Percentiles rank a stretch among this genome's conserved stretches.
Evolutionary conservation across 35 echinoderm and acorn worm genomes (phyloP).

Genomic region (Ophiothrix spiculata): DNA sequence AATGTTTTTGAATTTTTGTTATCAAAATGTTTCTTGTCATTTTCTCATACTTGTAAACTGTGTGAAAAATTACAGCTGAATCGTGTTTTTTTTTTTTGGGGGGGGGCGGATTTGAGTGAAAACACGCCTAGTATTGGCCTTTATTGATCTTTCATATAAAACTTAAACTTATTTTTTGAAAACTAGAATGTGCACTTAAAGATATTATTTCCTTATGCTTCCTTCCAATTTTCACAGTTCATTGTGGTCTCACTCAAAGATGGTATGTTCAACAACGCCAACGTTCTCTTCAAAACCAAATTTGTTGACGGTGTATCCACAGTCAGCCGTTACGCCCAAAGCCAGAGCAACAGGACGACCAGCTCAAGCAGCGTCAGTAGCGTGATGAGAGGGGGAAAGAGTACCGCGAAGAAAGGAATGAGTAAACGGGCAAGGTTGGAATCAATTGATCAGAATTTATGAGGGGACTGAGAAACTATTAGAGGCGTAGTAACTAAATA

Average conservation of each 20-base stretch:
- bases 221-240: constrained; percentile 65
- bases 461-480: no score
- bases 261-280: constrained; percentile 99
- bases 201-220: not conserved
- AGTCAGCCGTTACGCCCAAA: constrained; percentile 89
- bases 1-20: no score
- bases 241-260: constrained; percentile 98
- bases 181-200: not conserved
- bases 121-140: no score
- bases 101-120: no score
- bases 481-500: no score
- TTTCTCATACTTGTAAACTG: no score
- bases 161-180: not conserved
- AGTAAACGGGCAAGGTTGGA: constrained; percentile 41
- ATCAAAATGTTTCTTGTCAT: no score
- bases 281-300: constrained; percentile 97
- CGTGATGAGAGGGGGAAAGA: not conserved
- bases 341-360: constrained; percentile 24
- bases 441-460: constrained; percentile 30
- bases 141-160: not conserved
- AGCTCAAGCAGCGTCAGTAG: constrained; percentile 1
- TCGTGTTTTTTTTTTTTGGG: no score
- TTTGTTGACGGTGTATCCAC: constrained; percentile 98
- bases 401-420: constrained; percentile 37
- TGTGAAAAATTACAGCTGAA: no score